Evolutionary conservation across 2,113 vertebrate species (phyloP), one percentile per base, ranked within the genome.

Genomic region (Limanda limanda): DNA sequence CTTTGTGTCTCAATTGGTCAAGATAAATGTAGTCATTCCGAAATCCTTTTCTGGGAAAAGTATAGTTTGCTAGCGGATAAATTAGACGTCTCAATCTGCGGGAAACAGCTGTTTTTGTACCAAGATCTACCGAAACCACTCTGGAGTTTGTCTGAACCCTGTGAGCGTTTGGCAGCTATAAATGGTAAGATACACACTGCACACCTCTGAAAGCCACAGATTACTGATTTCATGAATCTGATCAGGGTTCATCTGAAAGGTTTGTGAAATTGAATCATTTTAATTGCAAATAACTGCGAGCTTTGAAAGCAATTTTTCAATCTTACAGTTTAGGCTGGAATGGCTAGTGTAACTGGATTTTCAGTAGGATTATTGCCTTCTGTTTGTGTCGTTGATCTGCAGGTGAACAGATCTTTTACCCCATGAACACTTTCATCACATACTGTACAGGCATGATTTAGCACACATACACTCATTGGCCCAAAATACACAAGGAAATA

Each of bases 341-440:
- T 56, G 24, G 21, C 23, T 52, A 31, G 66, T 78, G 64, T 51
- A 7, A 27, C 3, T 13, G n/a, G 31, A 40, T n/a, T 77, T 81
- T 65, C 40, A 42, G 47, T 15, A 51, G 63, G 76, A 76, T 59
- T 68, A 64, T 15, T 76, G 61, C 52, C 35, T 72, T 72, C 52
- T 63, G 63, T 69, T 69, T 69, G 40, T 83, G 59, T 68, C 18
- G 23, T 24, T 54, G 70, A 27, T 65, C 45, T 24, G 27, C 37
- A 24, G 47, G 54, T 69, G 64, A 77, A 77, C 71, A 71, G n/a
- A 27, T 27, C 21, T 55, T 40, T 24, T 37, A n/a, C 42, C 40
- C 42, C 60, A 31, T 60, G 73, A 73, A 40, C 56, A 54, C 54
- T 40, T 15, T 2, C 6, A 37, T 17, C 7, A 14, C 71, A 64